phyloP scores from a whole-genome alignment of 2,888 invertebrate genomes.

The Didymodactylos carnosus region DNA sequence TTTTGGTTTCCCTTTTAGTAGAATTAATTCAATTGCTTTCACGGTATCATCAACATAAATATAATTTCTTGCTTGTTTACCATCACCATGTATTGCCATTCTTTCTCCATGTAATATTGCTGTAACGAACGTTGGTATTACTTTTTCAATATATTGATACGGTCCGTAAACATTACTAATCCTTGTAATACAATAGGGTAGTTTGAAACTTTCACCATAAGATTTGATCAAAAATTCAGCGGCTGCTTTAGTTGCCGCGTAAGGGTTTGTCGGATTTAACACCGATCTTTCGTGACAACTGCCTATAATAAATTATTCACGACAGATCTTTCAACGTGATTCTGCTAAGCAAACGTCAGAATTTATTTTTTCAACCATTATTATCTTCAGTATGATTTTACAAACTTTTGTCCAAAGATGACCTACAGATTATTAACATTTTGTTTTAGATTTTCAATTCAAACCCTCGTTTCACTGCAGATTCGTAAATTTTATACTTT shows the following conservation, averaged over 20 bases:
- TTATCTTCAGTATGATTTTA: no score
- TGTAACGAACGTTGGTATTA: slow-evolving; percentile 21
- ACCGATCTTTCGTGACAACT: background rate
- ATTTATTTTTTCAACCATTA: no score
- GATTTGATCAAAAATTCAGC: slow-evolving; percentile 22
- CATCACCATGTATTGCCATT: slow-evolving; percentile 17
- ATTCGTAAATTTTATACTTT: no score
- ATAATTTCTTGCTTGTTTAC: slow-evolving; percentile 24
- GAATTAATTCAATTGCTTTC: slow-evolving; percentile 18
- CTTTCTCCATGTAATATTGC: slow-evolving; percentile 18
- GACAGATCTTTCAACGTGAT: no score
- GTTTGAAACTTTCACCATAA: slow-evolving; percentile 20
- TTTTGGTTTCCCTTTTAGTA: slow-evolving; percentile 23
- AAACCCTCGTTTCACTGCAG: no score
- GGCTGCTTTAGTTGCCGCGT: slow-evolving; percentile 25
- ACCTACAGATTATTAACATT: no score
- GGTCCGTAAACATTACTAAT: slow-evolving; percentile 23
- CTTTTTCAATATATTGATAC: slow-evolving; percentile 22
- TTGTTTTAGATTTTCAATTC: no score
- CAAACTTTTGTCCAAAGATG: no score
- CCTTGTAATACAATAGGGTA: slow-evolving; percentile 20
- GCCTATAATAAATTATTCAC: no score
- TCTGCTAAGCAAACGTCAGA: no score
- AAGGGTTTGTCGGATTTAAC: slow-evolving; percentile 22
- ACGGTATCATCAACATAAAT: slow-evolving; percentile 20